Conservation (phyloP, 2,888 invertebrate species). For the Ennomos fuscantarius region DNA sequence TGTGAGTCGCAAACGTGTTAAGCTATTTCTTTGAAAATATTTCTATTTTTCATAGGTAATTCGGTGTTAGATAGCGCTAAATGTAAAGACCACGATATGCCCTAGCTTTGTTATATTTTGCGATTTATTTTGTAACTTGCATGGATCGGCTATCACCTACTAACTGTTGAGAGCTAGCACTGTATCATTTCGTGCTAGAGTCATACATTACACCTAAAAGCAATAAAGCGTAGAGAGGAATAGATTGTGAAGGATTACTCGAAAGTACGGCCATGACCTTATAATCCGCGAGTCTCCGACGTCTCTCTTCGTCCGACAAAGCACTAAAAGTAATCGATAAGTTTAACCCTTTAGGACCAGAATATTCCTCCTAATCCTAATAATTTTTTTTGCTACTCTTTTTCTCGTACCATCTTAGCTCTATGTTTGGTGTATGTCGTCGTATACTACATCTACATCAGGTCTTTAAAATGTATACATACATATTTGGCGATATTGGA, state of each 20-base stretch:
- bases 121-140: slow-evolving; percentile 72
- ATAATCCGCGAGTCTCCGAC: no score
- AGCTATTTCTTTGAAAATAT: slow-evolving; percentile 47
- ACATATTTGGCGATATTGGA: no score
- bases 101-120: slow-evolving; percentile 76
- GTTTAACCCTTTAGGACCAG: no score
- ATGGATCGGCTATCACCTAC: slow-evolving; percentile 70
- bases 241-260: slow-evolving; percentile 28
- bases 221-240: slow-evolving; percentile 23
- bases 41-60: slow-evolving; percentile 55
- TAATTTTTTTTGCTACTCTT: no score
- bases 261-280: no score
- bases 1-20: slow-evolving; percentile 88
- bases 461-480: no score
- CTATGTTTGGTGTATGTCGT: no score
- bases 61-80: slow-evolving; percentile 74
- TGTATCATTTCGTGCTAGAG: slow-evolving; percentile 56
- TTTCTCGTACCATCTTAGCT: no score
- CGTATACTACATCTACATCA: no score
- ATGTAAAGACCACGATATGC: slow-evolving; percentile 62
- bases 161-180: slow-evolving; percentile 42
- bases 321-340: no score
- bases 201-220: slow-evolving; percentile 59
- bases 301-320: no score
- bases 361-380: no score